phyloP scores from a whole-genome alignment of 2,797 vertebrate genomes.

The Acridotheres tristis region DNA sequence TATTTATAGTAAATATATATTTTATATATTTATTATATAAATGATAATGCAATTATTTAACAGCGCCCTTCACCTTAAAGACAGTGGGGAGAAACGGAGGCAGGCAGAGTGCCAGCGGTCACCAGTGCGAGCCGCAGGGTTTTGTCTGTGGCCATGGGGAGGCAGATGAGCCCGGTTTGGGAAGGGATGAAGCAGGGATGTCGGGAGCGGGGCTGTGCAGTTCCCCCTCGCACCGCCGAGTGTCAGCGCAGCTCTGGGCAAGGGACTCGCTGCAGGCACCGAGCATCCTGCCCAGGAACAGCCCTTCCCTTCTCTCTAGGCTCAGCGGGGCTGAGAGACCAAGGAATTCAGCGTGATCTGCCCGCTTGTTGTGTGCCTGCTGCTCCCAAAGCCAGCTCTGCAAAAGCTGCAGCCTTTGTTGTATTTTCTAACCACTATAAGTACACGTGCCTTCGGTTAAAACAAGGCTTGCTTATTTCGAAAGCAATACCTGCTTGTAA shows the following conservation, averaged over 20 bases:
- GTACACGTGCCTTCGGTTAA: too few relatives aligned
- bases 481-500: too few relatives aligned
- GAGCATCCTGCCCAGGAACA: background rate
- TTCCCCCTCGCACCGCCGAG: slow-evolving; percentile 2
- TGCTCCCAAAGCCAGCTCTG: background rate
- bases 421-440: too few relatives aligned
- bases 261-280: background rate
- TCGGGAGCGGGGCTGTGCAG: background rate
- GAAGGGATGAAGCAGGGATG: background rate
- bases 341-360: background rate
- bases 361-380: background rate
- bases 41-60: background rate
- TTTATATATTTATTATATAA: too few relatives aligned
- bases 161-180: background rate
- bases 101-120: background rate
- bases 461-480: too few relatives aligned
- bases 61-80: background rate
- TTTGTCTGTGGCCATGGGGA: background rate
- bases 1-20: too few relatives aligned
- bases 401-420: background rate
- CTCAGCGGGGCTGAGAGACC: fast-evolving
- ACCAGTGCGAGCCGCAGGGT: background rate
- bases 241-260: slow-evolving; percentile 31
- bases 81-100: background rate
- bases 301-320: background rate